Evolutionary conservation across 2,797 vertebrate species (phyloP).

Genomic region (Cyclopterus lumpus): DNA sequence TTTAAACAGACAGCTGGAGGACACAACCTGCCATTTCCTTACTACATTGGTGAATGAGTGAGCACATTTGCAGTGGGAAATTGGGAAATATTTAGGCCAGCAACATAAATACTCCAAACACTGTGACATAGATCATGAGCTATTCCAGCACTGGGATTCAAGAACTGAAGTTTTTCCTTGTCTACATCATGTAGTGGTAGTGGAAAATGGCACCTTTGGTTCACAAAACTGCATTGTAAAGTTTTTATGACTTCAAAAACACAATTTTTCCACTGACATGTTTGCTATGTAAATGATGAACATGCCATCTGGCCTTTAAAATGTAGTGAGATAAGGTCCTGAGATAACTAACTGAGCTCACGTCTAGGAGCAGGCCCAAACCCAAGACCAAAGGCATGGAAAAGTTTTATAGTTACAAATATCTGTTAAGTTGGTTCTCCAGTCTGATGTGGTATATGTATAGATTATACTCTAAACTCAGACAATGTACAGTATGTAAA

Average conservation of each 20-base stretch:
- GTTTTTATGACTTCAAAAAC: conserved; percentile 53
- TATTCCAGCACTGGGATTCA: conserved; percentile 40
- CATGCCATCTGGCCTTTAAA: conserved; percentile 64
- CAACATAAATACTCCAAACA: conserved; percentile 29
- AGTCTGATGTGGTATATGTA: conserved; percentile 36
- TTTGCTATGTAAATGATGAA: conserved; percentile 58
- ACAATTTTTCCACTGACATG: conserved; percentile 53
- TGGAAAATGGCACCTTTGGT: conserved; percentile 44
- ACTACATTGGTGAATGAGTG: background rate
- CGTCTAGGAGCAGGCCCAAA: conserved; percentile 42
- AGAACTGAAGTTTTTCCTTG: conserved; percentile 41
- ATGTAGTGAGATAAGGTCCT: conserved; percentile 55
- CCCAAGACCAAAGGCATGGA: conserved; percentile 43
- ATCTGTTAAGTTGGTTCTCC: conserved; percentile 26
- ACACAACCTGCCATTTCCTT: background rate
- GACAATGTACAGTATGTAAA: conserved; percentile 9
- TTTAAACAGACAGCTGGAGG: conserved; percentile 4
- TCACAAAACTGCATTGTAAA: conserved; percentile 42
- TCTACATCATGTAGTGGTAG: conserved; percentile 46
- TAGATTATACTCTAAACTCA: conserved; percentile 18
- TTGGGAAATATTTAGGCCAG: conserved; percentile 6
- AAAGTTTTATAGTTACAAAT: conserved; percentile 30
- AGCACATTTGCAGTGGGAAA: conserved; percentile 21
- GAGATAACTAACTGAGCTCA: conserved; percentile 66
- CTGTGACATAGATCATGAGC: conserved; percentile 20